These are phyloP conservation scores for Amniataba percoides DNA, from an alignment of 2,797 vertebrate species.

Conservation along the genomic window DNA sequence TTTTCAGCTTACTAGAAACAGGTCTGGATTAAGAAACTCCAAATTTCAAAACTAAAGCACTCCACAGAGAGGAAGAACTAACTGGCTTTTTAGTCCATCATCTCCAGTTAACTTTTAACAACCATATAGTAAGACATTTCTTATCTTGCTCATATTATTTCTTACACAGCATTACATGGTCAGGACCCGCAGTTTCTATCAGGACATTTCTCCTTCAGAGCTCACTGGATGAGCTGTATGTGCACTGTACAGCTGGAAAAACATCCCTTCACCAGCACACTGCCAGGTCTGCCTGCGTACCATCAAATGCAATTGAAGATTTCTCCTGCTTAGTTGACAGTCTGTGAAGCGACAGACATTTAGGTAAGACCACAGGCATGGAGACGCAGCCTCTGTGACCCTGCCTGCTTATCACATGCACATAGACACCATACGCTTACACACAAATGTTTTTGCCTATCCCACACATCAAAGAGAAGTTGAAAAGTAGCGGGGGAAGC, in stretches of 20 bases:
- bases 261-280: background rate
- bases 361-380: slow-evolving; percentile 31
- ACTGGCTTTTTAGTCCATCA: no score
- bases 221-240: background rate
- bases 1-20: no score
- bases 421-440: background rate
- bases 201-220: no score
- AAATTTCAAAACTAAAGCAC: no score
- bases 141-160: no score
- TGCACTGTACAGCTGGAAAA: background rate
- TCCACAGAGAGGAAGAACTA: no score
- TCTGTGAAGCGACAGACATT: slow-evolving; percentile 18
- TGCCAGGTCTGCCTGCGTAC: background rate
- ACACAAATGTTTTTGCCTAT: slow-evolving; percentile 16
- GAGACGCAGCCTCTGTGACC: slow-evolving; percentile 34
- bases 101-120: no score
- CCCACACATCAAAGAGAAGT: slow-evolving; percentile 44
- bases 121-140: no score
- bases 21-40: no score
- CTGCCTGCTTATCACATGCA: slow-evolving; percentile 19
- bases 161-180: no score
- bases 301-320: slow-evolving; percentile 15
- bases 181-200: no score
- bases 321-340: slow-evolving; percentile 18
- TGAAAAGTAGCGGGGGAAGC: slow-evolving; percentile 13